Evolutionary conservation across 2,797 vertebrate species (phyloP).

Genomic region (Liasis olivaceus): DNA sequence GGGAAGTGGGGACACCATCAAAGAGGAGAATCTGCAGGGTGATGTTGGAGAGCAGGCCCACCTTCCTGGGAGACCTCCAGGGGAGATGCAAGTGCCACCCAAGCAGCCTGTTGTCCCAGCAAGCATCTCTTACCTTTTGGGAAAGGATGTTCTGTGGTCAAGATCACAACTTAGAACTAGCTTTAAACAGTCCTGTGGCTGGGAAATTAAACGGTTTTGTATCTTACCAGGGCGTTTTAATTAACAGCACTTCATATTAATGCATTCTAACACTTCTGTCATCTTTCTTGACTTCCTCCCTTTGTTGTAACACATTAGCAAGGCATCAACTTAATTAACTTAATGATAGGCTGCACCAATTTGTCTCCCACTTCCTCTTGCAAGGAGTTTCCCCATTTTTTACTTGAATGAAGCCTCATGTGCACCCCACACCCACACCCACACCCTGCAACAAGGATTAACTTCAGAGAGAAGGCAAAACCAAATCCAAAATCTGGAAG

Average conservation of each 20-base stretch:
- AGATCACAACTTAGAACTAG: background rate
- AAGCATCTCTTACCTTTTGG: background rate
- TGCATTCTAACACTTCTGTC: constrained; percentile 10
- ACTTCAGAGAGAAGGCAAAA: background rate
- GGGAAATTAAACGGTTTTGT: background rate
- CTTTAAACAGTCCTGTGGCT: background rate
- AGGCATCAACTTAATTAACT: constrained; percentile 33
- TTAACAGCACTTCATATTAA: constrained; percentile 19
- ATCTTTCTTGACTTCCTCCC: constrained; percentile 21
- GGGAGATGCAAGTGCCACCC: background rate
- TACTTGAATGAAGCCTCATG: background rate
- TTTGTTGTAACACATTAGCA: constrained; percentile 20
- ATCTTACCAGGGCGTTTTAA: constrained; percentile 24
- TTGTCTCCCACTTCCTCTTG: constrained; percentile 30
- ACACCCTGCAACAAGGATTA: constrained; percentile 3
- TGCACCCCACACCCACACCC: too few species aligned
- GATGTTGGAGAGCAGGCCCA: background rate
- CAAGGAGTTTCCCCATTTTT: background rate
- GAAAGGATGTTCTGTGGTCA: background rate
- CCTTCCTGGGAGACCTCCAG: background rate
- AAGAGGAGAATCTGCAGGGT: background rate
- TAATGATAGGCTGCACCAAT: background rate
- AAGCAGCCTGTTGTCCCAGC: background rate
- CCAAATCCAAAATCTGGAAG: background rate
- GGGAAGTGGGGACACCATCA: background rate